Conservation (phyloP, 2,888 invertebrate species). For the Lamellibrachia satsuma region DNA sequence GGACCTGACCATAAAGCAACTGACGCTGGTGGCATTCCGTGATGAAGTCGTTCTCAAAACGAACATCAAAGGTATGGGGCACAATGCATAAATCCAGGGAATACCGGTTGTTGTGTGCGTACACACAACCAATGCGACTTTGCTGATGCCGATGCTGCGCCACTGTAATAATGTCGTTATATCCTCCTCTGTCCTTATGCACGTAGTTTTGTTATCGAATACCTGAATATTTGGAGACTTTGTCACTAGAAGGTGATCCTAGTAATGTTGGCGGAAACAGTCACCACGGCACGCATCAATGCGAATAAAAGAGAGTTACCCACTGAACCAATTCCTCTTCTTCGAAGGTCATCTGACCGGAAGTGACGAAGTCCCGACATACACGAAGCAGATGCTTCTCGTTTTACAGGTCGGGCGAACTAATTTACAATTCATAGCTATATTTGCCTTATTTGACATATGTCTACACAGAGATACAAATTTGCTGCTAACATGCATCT, state of each 20-base stretch:
- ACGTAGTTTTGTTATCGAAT: background rate
- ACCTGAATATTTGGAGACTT: background rate
- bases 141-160: too few species aligned
- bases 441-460: too few species aligned
- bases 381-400: conserved; percentile 54
- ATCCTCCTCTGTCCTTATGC: too few species aligned
- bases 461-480: too few species aligned
- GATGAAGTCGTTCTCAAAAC: conserved; percentile 56
- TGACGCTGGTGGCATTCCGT: conserved; percentile 53
- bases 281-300: background rate
- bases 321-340: background rate
- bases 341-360: conserved; percentile 37
- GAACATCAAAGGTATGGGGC: conserved; percentile 48
- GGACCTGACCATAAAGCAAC: conserved; percentile 46
- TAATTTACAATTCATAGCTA: background rate
- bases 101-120: too few species aligned
- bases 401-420: conserved; percentile 47
- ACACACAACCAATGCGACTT: background rate
- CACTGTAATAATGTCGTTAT: too few species aligned
- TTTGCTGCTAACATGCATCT: too few species aligned
- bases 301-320: too few species aligned
- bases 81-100: background rate
- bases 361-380: conserved; percentile 43
- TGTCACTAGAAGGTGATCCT: background rate
- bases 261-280: background rate